These are phyloP conservation scores for Slavum lentiscoides DNA, from an alignment of 2,888 invertebrate genomes.

Conservation along the genomic window DNA sequence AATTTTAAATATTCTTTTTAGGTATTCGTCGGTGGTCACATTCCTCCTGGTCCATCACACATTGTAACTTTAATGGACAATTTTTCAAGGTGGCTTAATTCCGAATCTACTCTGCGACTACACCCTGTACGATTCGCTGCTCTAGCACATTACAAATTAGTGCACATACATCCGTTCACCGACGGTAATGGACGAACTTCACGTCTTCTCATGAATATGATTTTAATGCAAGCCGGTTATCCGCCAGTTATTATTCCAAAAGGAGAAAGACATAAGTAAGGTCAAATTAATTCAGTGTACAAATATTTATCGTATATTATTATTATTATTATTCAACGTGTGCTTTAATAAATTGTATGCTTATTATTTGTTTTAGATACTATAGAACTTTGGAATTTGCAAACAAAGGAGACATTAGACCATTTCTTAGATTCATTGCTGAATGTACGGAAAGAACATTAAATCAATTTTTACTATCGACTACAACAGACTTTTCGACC, in stretches of 20 bases:
- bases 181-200: conserved; percentile 97
- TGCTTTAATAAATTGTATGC: not conserved
- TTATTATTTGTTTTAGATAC: conserved; percentile 63
- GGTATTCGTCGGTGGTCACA: conserved; percentile 86
- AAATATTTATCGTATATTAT: not conserved
- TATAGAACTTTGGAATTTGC: conserved; percentile 88
- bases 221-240: conserved; percentile 92
- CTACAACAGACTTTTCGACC: conserved; percentile 66
- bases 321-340: conserved; percentile 45
- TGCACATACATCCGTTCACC: conserved; percentile 94
- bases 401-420: conserved; percentile 91
- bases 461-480: conserved; percentile 84
- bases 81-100: conserved; percentile 91
- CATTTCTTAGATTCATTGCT: conserved; percentile 94
- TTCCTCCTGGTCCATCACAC: conserved; percentile 85
- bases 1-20: conserved; percentile 1
- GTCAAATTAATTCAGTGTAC: not conserved
- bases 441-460: conserved; percentile 87
- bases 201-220: conserved; percentile 91
- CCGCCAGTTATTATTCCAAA: conserved; percentile 94
- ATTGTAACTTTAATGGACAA: conserved; percentile 81
- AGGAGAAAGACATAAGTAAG: conserved; percentile 69
- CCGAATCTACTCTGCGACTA: conserved; percentile 79
- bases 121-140: conserved; percentile 94
- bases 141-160: conserved; percentile 93